Evolutionary conservation across 2,113 vertebrate genomes (phyloP), one percentile per base, ranked within the genome.

Genomic region (Ammodytes marinus): DNA sequence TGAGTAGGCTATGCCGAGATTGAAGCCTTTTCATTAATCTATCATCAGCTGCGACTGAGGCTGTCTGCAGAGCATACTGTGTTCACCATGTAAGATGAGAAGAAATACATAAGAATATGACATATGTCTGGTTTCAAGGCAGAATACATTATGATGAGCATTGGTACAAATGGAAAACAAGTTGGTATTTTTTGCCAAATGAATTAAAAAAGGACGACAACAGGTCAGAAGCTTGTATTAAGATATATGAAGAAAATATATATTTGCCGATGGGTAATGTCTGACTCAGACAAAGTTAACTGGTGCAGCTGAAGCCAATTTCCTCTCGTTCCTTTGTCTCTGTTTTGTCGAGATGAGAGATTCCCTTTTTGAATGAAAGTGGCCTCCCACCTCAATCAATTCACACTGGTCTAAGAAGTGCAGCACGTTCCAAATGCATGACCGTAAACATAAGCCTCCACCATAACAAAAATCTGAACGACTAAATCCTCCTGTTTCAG

Each of bases 21-120:
- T 84, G 87, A 93, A 87, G 79, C 89, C 79, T 88, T 90, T 84
- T 94, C 90, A 93, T 94, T 93, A 93, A 93, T 94, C 92, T 91
- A 87, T 95, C 92, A 92, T 94, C 93, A 68, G 74, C 76, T 71
- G 80, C 55, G 72, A 88, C 87, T 82, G 84, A 83, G 45, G 67
- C 79, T 80, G 90, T 88, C 84, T 88, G 79, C 69, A 54, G 71
- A 79, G 65, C 84, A 79, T n/a, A 52, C 67, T 69, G 77, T 73
- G 52, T 91, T 88, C 69, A 77, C 81, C 77, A 45, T 19, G 64
- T 43, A 67, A 82, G 69, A 84, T 60, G 69, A 80, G 58, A 63
- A 67, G 49, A 79, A 68, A 67, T 67, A 45, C 72, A 37, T 69
- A 58, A 76, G 70, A 53, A 84, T 27, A 83, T 69, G 79, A 77